phyloP scores from a whole-genome alignment of 2,797 vertebrate species.

The Decapterus maruadsi region DNA sequence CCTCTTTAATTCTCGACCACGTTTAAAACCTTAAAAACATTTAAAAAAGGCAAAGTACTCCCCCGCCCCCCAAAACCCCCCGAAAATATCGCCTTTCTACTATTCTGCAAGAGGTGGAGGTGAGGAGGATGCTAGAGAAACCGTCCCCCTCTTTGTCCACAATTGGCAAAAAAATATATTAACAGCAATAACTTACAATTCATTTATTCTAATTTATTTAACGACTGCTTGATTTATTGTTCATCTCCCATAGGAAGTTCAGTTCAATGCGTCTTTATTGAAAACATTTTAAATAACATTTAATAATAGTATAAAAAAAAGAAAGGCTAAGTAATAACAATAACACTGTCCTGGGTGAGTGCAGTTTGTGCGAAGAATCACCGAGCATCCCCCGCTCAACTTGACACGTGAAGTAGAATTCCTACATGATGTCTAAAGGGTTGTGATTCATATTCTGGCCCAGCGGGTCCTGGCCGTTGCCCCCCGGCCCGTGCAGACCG shows the following conservation, averaged over 20 bases:
- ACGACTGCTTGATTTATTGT: constrained; percentile 84
- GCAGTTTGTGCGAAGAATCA: constrained; percentile 86
- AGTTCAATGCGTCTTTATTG: constrained; percentile 87
- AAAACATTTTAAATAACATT: constrained; percentile 96
- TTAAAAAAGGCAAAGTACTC: constrained; percentile 86
- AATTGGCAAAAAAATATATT: constrained; percentile 87
- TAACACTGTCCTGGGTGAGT: constrained; percentile 85
- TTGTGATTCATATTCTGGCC: constrained; percentile 94
- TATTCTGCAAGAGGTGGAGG: constrained; percentile 75
- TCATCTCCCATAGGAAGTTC: constrained; percentile 89
- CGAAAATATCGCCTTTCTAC: constrained; percentile 83
- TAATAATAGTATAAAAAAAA: constrained; percentile 90
- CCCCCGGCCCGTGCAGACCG: constrained; percentile 91
- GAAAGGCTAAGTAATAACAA: constrained; percentile 77
- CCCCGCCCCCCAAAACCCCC: constrained; percentile 57
- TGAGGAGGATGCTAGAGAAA: constrained; percentile 60
- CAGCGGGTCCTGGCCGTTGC: constrained; percentile 92
- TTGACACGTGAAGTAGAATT: constrained; percentile 58
- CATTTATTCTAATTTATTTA: constrained; percentile 85
- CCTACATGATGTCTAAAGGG: constrained; percentile 96
- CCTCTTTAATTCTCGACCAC: constrained; percentile 77
- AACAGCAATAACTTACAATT: constrained; percentile 89
- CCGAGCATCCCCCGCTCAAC: constrained; percentile 69
- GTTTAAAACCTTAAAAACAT: constrained; percentile 88
- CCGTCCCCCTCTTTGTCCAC: constrained; percentile 80